Evolutionary conservation across 2,888 invertebrate species (phyloP).

Genomic region (Beris morrisii): DNA sequence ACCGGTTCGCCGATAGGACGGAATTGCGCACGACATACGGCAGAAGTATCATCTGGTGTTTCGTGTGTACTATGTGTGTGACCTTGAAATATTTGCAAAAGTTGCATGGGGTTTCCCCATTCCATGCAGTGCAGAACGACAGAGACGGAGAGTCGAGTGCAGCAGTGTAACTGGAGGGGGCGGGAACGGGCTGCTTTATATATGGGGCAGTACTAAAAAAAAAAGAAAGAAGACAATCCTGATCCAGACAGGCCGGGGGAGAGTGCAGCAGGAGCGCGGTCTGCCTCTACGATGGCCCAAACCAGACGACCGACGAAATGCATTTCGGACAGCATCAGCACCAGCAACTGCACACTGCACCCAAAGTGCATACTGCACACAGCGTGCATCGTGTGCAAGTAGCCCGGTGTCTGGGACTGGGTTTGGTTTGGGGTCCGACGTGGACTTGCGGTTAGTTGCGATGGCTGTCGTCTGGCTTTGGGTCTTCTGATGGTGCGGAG

Average conservation of each 20-base stretch:
- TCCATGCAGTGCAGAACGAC: constrained; percentile 22
- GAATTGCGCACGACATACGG: constrained; percentile 45
- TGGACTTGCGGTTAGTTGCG: constrained; percentile 20
- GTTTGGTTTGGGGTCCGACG: neutral
- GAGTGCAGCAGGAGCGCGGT: no score
- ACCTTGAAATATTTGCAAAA: constrained; percentile 34
- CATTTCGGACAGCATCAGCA: constrained; percentile 6
- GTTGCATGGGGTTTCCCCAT: constrained; percentile 36
- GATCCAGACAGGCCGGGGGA: no score
- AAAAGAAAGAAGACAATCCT: no score
- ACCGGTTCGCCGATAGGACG: no score
- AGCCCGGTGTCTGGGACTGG: neutral
- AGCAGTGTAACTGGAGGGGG: constrained; percentile 1
- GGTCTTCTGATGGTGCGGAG: neutral
- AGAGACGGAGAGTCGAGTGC: constrained; percentile 21
- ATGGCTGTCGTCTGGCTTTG: constrained; percentile 17
- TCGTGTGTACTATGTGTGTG: constrained; percentile 27
- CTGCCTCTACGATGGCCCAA: no score
- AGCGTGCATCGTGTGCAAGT: constrained; percentile 2
- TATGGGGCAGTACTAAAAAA: no score
- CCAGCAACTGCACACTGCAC: constrained; percentile 11
- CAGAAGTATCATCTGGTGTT: constrained; percentile 39
- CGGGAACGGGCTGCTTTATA: neutral
- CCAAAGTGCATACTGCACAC: constrained; percentile 11
- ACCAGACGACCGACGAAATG: constrained; percentile 9